Evolutionary conservation across 2,888 invertebrate species (phyloP).

Genomic region (Cremastinae sp.): DNA sequence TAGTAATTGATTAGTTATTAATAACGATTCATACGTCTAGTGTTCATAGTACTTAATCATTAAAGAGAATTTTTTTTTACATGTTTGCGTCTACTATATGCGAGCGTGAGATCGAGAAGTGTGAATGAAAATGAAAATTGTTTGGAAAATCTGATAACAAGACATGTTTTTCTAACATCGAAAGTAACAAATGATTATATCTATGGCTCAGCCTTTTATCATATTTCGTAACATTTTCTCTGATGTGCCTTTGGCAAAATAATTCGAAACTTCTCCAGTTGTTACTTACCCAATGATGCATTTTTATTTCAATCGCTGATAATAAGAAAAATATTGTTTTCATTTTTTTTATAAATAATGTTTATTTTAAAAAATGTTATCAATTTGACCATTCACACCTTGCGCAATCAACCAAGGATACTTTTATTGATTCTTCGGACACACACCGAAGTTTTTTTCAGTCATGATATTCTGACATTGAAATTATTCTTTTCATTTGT

Average conservation of each 20-base stretch:
- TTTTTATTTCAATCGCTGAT: too few relatives aligned
- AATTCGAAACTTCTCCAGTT: conserved; percentile 1
- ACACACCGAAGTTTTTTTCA: conserved; percentile 52
- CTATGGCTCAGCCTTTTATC: conserved; percentile 3
- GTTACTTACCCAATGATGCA: conserved; percentile 15
- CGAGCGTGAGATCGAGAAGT: conserved; percentile 25
- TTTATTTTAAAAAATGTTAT: conserved; percentile 72
- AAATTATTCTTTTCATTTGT: conserved; percentile 33
- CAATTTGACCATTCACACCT: conserved; percentile 71
- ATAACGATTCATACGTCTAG: conserved; percentile 54
- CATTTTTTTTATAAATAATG: conserved; percentile 72
- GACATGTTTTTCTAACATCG: not conserved
- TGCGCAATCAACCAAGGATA: conserved; percentile 70
- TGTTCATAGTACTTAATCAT: conserved; percentile 65
- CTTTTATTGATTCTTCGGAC: conserved; percentile 61
- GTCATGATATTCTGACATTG: conserved; percentile 46
- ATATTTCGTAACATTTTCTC: conserved; percentile 9
- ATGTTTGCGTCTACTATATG: conserved; percentile 9
- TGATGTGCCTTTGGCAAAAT: conserved; percentile 47
- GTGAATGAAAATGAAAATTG: conserved; percentile 36
- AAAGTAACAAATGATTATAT: conserved; percentile 23
- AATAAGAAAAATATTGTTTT: conserved; percentile 9
- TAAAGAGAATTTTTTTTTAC: conserved; percentile 19
- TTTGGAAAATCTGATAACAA: conserved; percentile 26
- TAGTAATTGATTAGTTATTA: conserved; percentile 27